Base-by-base conservation (phyloP, 2,888 invertebrate species). In the Drosophila meridiana region DNA sequence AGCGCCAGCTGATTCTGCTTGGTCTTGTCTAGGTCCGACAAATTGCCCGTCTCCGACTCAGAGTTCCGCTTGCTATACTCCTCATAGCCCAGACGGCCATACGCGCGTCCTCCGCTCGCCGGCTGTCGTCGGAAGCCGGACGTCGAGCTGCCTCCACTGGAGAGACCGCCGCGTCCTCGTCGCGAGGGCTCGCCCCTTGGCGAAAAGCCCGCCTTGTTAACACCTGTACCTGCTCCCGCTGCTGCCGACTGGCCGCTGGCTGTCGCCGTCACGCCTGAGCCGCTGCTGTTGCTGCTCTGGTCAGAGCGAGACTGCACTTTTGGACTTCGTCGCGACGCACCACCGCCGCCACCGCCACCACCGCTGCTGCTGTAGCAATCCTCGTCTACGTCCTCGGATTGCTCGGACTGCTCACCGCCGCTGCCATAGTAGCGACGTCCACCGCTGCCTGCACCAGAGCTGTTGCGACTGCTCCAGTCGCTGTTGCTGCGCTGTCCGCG, bases 151-250 rank as follows among this genome's bases (percentile, higher is more conserved):
- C 78, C 94, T 69, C 78, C 94, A 75, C 94, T 89, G 5, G 95
- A 94, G 60, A 89, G 70, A 68, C 94, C 91, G 3, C 94, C 95
- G 20, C 98, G 94, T 6, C 98, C 98, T 68, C 98, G 95, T 59
- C 98, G 94, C 1, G 97, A 97, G 0, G 98, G 98, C 92, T 98
- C 98, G 0, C 98, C 98, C 30, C 97, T 95, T 0, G 98, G 98
- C 2, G 97, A 96, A 93, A 97, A 97, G 56, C 96, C 96, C 88
- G 96, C 96, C 93, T 92, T 94, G 82, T 88, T 80, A 13, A 73
- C 65, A 20, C 74, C 69, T 26, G 76, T 26, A n/a, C 61, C 64
- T 2, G 73, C 75, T 87, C 90, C 56, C 42, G 69, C 67, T 4
- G 69, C 70, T 87, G 91, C 50, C 55, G 47, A 28, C 8, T 13